These are phyloP conservation scores for Callyntrura sp. DNA, from an alignment of 2,888 invertebrate genomes.

Conservation along the genomic window DNA sequence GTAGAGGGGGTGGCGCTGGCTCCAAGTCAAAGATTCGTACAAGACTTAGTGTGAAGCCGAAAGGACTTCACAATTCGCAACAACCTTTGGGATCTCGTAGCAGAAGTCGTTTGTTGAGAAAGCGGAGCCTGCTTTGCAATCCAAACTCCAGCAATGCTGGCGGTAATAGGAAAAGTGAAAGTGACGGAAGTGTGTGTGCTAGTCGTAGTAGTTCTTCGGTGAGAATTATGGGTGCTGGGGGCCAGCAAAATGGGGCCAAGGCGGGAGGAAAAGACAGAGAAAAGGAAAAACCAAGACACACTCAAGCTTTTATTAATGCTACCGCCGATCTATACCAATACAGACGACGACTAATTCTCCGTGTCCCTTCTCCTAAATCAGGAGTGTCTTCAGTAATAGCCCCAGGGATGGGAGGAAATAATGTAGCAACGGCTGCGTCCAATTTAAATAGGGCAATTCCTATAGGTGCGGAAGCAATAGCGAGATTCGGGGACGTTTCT, in stretches of 20 bases:
- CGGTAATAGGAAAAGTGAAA: constrained; percentile 74
- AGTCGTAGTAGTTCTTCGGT: constrained; percentile 78
- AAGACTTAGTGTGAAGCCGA: constrained; percentile 78
- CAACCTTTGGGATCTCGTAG: constrained; percentile 73
- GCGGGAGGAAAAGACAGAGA: constrained; percentile 64
- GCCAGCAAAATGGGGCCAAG: constrained; percentile 53
- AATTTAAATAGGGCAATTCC: constrained; percentile 58
- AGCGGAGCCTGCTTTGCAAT: constrained; percentile 72
- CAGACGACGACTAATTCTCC: constrained; percentile 71
- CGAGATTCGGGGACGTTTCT: constrained; percentile 39
- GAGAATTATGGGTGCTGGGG: constrained; percentile 66
- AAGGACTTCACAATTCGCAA: constrained; percentile 71
- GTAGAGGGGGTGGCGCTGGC: constrained; percentile 43
- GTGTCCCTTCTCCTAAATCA: constrained; percentile 71
- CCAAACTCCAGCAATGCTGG: constrained; percentile 61
- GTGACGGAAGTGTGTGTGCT: constrained; percentile 76
- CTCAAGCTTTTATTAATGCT: constrained; percentile 76
- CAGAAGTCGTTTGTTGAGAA: constrained; percentile 76
- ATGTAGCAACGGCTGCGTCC: constrained; percentile 15
- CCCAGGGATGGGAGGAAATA: neutral
- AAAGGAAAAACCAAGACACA: constrained; percentile 66
- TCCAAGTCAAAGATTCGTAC: constrained; percentile 83
- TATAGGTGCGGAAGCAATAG: constrained; percentile 60
- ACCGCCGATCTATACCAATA: constrained; percentile 76
- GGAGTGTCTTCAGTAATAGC: neutral